Evolutionary conservation across 2,888 invertebrate genomes (phyloP).

Genomic region (Smittia aterrima): DNA sequence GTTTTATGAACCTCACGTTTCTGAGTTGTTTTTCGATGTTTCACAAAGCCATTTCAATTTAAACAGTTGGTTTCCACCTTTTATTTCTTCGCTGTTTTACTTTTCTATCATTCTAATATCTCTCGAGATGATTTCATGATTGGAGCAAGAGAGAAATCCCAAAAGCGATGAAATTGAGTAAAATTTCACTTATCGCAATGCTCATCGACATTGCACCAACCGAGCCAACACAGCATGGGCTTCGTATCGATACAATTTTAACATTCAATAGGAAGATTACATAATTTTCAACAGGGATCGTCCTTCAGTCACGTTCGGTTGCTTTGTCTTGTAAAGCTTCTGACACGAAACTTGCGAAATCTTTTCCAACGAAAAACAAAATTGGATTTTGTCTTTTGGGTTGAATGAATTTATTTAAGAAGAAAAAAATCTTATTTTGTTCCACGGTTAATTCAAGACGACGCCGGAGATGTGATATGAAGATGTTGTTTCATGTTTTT

Average conservation of each 20-base stretch:
- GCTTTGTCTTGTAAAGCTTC: not conserved
- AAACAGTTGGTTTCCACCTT: slow-evolving; percentile 11
- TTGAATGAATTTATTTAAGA: not conserved
- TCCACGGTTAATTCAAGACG: not conserved
- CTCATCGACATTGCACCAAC: slow-evolving; percentile 31
- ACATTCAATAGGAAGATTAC: slow-evolving; percentile 11
- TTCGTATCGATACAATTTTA: slow-evolving; percentile 30
- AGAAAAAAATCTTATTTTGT: not conserved
- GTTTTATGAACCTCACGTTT: slow-evolving; percentile 28
- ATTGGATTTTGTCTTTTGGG: not conserved
- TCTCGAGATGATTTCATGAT: slow-evolving; percentile 29
- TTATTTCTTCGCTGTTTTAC: not conserved
- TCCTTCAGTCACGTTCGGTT: not conserved
- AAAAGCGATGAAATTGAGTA: slow-evolving; percentile 11
- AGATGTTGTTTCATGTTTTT: slow-evolving; percentile 27
- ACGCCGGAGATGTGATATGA: slow-evolving; percentile 8
- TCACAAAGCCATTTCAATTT: not conserved
- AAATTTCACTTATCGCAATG: slow-evolving; percentile 20
- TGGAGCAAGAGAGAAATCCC: not conserved
- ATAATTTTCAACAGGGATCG: not conserved
- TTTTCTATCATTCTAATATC: slow-evolving; percentile 27
- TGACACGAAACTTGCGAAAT: not conserved
- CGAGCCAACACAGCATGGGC: slow-evolving; percentile 10
- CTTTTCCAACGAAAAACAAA: not conserved
- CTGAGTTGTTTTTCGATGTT: not conserved